Evolutionary conservation across 1,140 invertebrate species (phyloP).

Genomic region (Pantala flavescens): DNA sequence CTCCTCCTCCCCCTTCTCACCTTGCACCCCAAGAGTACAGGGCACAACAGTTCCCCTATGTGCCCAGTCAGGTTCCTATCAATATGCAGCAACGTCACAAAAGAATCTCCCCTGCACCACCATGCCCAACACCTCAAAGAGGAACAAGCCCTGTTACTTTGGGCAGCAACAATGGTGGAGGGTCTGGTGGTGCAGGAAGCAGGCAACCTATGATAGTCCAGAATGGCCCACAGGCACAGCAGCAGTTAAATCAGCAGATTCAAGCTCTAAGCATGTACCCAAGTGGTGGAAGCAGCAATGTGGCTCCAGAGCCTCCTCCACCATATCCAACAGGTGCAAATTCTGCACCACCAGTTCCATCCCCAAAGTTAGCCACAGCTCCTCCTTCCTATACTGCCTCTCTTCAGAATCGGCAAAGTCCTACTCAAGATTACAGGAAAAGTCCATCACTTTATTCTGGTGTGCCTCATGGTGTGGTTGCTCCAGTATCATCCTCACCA

Average conservation of each 20-base stretch:
- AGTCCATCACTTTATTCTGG: constrained; percentile 37
- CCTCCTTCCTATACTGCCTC: constrained; percentile 73
- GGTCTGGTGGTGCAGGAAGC: constrained; percentile 26
- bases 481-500: constrained; percentile 21
- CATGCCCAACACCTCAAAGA: constrained; percentile 40
- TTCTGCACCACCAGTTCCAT: constrained; percentile 40
- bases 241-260: constrained; percentile 75
- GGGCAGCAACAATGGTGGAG: constrained; percentile 31
- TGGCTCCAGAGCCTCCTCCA: constrained; percentile 58
- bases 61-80: constrained; percentile 44
- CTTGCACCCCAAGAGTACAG: constrained; percentile 51
- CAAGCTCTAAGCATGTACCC: constrained; percentile 74
- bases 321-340: constrained; percentile 56
- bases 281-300: constrained; percentile 35
- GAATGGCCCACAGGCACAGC: constrained; percentile 69
- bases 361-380: constrained; percentile 33
- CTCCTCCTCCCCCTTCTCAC: constrained; percentile 66
- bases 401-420: constrained; percentile 75
- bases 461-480: constrained; percentile 12
- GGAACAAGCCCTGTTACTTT: constrained; percentile 68
- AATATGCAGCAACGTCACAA: constrained; percentile 74
- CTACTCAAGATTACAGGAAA: constrained; percentile 67
- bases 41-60: constrained; percentile 30
- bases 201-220: constrained; percentile 69
- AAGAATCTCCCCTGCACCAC: constrained; percentile 68